Evolutionary conservation across 2,888 invertebrate species (phyloP), one percentile per base, ranked within the genome.

Genomic region (Acheta domesticus): DNA sequence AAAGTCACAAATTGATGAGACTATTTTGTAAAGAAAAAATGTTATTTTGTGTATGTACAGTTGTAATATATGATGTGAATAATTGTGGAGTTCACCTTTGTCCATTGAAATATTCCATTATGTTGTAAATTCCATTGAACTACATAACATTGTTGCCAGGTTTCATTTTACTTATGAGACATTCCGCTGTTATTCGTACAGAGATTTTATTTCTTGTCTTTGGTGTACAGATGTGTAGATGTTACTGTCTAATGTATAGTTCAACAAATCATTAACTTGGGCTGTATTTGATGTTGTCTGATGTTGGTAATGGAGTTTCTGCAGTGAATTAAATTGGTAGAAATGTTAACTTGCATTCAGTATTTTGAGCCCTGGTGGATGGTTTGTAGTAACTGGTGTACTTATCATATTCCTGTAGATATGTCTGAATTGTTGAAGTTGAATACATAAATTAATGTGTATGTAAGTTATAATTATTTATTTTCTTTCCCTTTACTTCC

Each of bases 241-340:
- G n/a, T 50, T 77, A 78, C n/a, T 62, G 62, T 19, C n/a, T n/a
- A 62, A 19, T 62, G 48, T 78, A 79, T 75, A 49, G 50, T 75
- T 21, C 75, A 79, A 75, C 62, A 62, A 75, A 79, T 76, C 79
- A 75, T 79, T 79, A 75, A 79, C 79, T 19, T 62, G 62, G n/a
- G 62, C n/a, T 62, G 62, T n/a, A 62, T 62, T 62, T 62, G 14
- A 19, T 16, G n/a, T 62, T 14, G 62, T 62, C 12, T 1, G n/a
- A 62, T 62, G n/a, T 62, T 62, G 62, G 62, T 19, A 62, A n/a
- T 62, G 8, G 62, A 62, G 4, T 62, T 19, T 19, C 14, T 19
- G 62, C 62, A 62, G 14, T n/a, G n/a, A 5, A 62, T 36, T 36
- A 36, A 36, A 36, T 36, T 36, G 36, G 8, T 36, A 36, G 36